phyloP scores from a whole-genome alignment of 1,140 invertebrate species.

The Drosophila ercepeae region DNA sequence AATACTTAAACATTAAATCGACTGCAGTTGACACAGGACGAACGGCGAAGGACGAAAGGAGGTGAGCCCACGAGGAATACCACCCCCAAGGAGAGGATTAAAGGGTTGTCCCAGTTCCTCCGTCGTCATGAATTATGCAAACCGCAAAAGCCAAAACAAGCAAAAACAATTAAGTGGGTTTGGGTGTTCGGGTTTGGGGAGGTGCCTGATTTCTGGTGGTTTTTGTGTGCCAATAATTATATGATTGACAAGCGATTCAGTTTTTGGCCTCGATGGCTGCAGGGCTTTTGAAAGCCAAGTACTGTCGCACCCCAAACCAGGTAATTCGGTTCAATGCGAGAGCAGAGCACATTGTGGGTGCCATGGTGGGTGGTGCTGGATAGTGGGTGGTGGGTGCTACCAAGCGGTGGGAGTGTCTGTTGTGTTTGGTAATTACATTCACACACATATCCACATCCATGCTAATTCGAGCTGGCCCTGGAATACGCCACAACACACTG shows the following conservation, averaged over 20 bases:
- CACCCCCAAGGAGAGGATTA: constrained; percentile 19
- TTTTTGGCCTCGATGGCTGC: constrained; percentile 20
- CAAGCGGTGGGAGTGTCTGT: constrained; percentile 15
- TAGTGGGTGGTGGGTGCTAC: not conserved
- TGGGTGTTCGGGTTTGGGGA: not conserved
- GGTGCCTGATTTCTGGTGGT: not conserved
- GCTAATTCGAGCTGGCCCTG: constrained; percentile 53
- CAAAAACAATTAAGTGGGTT: constrained; percentile 52
- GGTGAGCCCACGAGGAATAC: not conserved
- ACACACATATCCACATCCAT: constrained; percentile 70
- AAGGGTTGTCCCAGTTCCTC: constrained; percentile 34
- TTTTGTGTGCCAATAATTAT: constrained; percentile 35
- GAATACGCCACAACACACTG: constrained; percentile 16
- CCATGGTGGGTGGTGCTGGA: too few species aligned
- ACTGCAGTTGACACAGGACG: constrained; percentile 31
- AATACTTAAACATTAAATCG: constrained; percentile 34
- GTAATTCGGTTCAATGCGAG: too few species aligned
- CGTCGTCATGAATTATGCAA: constrained; percentile 45
- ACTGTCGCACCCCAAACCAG: constrained; percentile 1
- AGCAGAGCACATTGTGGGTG: too few species aligned
- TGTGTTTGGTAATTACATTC: constrained; percentile 70
- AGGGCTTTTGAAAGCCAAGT: constrained; percentile 27
- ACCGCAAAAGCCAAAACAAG: constrained; percentile 53
- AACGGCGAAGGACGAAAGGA: not conserved
- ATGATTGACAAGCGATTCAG: constrained; percentile 69